Evolutionary conservation across 1,140 invertebrate species (phyloP).

Genomic region (Heliconius hewitsoni): DNA sequence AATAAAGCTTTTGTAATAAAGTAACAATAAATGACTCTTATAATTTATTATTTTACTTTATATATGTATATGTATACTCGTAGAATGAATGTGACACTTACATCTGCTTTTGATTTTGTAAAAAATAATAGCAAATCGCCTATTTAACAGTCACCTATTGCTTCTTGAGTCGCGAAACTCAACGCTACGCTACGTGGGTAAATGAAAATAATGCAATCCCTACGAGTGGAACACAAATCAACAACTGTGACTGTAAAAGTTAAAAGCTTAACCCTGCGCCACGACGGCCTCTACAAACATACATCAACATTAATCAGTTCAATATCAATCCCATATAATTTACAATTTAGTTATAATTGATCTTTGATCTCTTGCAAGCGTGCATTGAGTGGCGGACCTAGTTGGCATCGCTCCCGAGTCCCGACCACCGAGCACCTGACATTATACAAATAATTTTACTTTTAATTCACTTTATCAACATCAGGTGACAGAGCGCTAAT

Average conservation of each 20-base stretch:
- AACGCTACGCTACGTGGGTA: neutral
- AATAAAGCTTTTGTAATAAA: neutral
- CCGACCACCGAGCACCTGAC: neutral
- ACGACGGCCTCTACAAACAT: neutral
- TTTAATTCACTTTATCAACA: conserved; percentile 17
- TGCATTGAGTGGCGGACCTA: neutral
- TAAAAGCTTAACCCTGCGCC: neutral
- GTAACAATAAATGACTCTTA: neutral
- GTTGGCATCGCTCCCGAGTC: neutral
- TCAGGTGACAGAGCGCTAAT: conserved; percentile 10
- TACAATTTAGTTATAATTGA: neutral
- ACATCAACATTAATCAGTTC: too few species aligned
- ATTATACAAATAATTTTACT: conserved; percentile 10
- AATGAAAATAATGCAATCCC: neutral
- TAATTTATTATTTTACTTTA: too few species aligned
- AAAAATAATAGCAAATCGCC: too few species aligned
- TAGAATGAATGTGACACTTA: too few species aligned
- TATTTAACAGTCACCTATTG: too few species aligned
- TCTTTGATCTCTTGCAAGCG: conserved; percentile 1
- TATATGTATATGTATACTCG: too few species aligned
- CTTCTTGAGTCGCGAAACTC: too few species aligned
- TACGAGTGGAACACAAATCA: neutral
- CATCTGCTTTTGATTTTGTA: too few species aligned
- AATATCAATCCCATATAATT: neutral
- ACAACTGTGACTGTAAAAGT: neutral